These are phyloP conservation scores for Atrina japonica DNA, from an alignment of 2,888 invertebrate species.

Conservation along the genomic window DNA sequence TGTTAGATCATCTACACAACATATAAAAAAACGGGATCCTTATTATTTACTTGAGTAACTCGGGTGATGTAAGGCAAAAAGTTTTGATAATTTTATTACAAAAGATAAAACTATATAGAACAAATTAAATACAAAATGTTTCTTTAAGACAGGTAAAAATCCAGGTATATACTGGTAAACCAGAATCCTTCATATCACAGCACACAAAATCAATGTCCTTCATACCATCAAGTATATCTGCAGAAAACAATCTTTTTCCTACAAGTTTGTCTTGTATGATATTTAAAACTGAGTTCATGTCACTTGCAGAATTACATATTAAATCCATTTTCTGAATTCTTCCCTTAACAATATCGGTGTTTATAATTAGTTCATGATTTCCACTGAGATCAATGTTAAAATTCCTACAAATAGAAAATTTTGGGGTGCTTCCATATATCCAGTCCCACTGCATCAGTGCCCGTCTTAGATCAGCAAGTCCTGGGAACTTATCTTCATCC, in stretches of 20 bases:
- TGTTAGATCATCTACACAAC: no score
- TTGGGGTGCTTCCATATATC: slow-evolving; percentile 71
- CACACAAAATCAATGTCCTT: neutral
- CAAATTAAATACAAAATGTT: slow-evolving; percentile 29
- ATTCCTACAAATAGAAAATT: slow-evolving; percentile 56
- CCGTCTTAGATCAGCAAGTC: slow-evolving; percentile 48
- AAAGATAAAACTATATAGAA: no score
- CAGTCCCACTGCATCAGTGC: slow-evolving; percentile 65
- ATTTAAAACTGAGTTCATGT: slow-evolving; percentile 7
- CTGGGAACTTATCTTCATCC: slow-evolving; percentile 58
- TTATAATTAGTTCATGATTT: slow-evolving; percentile 35
- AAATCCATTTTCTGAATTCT: slow-evolving; percentile 46
- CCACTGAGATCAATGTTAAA: slow-evolving; percentile 36
- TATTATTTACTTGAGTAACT: no score
- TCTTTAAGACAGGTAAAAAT: slow-evolving; percentile 46
- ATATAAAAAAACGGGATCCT: no score
- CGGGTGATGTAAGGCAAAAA: no score
- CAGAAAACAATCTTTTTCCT: slow-evolving; percentile 29
- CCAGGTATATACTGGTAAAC: slow-evolving; percentile 41
- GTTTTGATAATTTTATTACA: no score
- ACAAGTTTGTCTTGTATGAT: slow-evolving; percentile 21
- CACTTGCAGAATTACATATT: neutral
- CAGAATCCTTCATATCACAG: neutral
- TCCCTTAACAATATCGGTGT: slow-evolving; percentile 53
- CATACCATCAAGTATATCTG: slow-evolving; percentile 12